These are phyloP conservation scores for Buathra laborator DNA, from an alignment of 2,888 invertebrate genomes.

Conservation along the genomic window DNA sequence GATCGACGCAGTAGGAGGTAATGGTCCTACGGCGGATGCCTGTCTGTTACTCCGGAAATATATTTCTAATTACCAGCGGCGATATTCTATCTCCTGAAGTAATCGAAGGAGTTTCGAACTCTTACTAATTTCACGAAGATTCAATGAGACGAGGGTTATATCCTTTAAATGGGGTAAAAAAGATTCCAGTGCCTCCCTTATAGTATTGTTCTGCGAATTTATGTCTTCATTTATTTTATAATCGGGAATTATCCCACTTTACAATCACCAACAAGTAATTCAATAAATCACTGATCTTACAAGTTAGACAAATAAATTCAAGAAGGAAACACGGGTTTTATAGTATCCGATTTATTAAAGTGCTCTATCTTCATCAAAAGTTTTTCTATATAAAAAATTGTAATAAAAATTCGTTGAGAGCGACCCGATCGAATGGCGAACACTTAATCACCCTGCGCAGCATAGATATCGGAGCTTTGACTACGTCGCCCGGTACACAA, in stretches of 20 bases:
- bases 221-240: not conserved
- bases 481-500: not conserved
- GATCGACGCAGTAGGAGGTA: conserved; percentile 22
- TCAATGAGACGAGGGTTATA: not conserved
- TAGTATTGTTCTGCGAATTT: not conserved
- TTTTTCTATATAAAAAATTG: too few species aligned
- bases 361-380: too few species aligned
- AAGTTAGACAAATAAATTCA: too few species aligned
- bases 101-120: not conserved
- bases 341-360: too few species aligned
- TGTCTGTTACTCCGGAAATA: conserved; percentile 4
- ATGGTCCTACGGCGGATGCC: conserved; percentile 1
- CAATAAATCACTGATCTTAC: too few species aligned
- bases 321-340: too few species aligned
- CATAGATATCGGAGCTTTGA: not conserved
- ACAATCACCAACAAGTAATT: too few species aligned
- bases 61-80: conserved; percentile 7
- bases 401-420: too few species aligned
- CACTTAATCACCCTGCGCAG: conserved; percentile 5
- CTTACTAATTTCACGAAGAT: not conserved
- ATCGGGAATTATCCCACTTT: too few species aligned
- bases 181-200: not conserved
- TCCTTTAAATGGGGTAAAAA: not conserved
- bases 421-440: not conserved
- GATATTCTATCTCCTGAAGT: not conserved